Percentiles rank a stretch among this genome's conserved stretches.
Evolutionary conservation across 2,797 vertebrate species (phyloP).

Genomic region (Urocyon cinereoargenteus): DNA sequence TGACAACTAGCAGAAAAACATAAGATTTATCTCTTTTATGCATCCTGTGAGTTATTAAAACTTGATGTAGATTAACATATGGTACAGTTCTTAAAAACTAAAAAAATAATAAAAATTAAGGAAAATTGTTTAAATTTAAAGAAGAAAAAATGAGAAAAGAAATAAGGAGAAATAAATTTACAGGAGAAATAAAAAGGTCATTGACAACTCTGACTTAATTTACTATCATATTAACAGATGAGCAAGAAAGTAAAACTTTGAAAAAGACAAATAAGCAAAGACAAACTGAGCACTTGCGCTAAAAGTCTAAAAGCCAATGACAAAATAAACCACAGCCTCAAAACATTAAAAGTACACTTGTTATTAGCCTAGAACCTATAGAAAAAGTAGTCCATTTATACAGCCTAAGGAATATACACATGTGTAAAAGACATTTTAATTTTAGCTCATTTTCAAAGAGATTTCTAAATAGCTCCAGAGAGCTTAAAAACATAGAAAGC

Average conservation of each 20-base stretch:
- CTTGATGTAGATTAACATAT: background rate
- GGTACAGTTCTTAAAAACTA: slow-evolving; percentile 23
- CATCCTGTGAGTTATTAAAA: slow-evolving; percentile 35
- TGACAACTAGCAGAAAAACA: background rate
- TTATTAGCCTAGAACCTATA: background rate
- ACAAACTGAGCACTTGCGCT: background rate
- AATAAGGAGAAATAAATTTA: background rate
- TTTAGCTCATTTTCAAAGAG: background rate
- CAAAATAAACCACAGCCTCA: background rate
- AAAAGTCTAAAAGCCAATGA: background rate
- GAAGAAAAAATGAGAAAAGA: background rate
- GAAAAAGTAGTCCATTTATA: background rate
- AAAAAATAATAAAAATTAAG: background rate
- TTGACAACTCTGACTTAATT: slow-evolving; percentile 6
- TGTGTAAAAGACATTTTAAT: background rate
- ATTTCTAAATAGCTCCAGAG: background rate
- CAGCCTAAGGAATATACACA: background rate
- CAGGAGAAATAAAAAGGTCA: slow-evolving; percentile 42
- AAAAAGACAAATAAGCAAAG: background rate
- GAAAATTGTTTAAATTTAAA: slow-evolving; percentile 17
- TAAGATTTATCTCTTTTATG: background rate
- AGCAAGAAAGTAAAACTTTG: slow-evolving; percentile 32
- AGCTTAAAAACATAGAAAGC: background rate
- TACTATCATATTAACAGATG: slow-evolving; percentile 17
- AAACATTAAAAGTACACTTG: background rate